Percentiles rank a stretch among this genome's conserved stretches.
Evolutionary conservation across 2,888 invertebrate genomes (phyloP).

Genomic region (Lamproptera curius): DNA sequence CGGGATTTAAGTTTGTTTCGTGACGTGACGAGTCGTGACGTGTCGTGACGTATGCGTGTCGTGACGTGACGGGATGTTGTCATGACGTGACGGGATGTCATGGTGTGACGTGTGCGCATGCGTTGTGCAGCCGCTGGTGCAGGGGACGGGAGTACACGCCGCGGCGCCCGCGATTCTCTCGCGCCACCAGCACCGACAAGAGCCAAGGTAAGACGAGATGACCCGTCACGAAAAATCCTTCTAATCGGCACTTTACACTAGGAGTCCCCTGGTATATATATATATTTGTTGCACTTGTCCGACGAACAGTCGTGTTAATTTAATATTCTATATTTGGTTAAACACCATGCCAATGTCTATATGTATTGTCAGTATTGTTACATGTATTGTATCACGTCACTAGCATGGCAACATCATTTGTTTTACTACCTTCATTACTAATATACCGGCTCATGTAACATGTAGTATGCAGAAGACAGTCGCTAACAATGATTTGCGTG

Average conservation of each 20-base stretch:
- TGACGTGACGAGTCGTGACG: background rate
- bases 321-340: background rate
- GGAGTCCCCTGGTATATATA: background rate
- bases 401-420: constrained; percentile 5
- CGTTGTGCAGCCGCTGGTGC: constrained; percentile 46
- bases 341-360: background rate
- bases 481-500: constrained; percentile 35
- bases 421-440: constrained; percentile 3
- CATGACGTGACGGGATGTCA: constrained; percentile 27
- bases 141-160: constrained; percentile 51
- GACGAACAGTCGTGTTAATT: background rate
- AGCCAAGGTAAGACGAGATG: constrained; percentile 64
- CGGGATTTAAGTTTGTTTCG: background rate
- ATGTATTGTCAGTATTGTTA: background rate
- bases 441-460: constrained; percentile 11
- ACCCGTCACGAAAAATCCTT: constrained; percentile 8
- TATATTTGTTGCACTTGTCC: background rate
- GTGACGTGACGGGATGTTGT: constrained; percentile 18
- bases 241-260: background rate
- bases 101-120: constrained; percentile 27
- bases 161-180: constrained; percentile 73
- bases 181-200: constrained; percentile 73
- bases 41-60: background rate
- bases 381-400: background rate
- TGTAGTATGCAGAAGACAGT: constrained; percentile 63